These are phyloP conservation scores for Lepidotrigona ventralis DNA, from an alignment of 1,140 invertebrate species.

Conservation along the genomic window DNA sequence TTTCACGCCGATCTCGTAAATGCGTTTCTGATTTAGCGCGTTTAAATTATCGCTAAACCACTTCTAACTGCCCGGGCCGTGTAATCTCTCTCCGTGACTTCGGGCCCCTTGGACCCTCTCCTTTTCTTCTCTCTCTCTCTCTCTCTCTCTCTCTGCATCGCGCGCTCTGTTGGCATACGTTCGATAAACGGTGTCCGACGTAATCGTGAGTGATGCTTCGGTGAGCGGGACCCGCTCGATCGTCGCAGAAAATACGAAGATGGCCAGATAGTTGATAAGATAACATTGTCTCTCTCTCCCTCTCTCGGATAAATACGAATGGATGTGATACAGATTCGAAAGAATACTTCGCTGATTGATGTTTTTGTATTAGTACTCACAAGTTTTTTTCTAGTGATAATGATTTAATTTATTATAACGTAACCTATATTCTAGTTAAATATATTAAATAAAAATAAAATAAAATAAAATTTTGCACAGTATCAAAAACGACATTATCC, in stretches of 20 bases:
- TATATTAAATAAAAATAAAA: no score
- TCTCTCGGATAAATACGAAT: constrained; percentile 27
- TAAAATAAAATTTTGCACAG: no score
- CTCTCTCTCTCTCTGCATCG: background rate
- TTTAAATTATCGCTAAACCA: constrained; percentile 76
- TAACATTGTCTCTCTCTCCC: no score
- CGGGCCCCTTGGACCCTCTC: background rate
- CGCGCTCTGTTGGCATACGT: background rate
- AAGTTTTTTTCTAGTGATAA: no score
- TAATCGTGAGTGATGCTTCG: constrained; percentile 57
- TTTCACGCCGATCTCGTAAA: constrained; percentile 75
- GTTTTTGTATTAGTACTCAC: no score
- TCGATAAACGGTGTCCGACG: constrained; percentile 50
- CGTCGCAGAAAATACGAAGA: constrained; percentile 41
- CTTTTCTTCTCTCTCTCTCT: background rate
- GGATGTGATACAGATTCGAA: background rate
- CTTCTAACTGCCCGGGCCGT: constrained; percentile 68
- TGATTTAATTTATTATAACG: no score
- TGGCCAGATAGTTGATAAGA: constrained; percentile 40
- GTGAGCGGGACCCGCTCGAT: constrained; percentile 10
- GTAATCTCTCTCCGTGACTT: constrained; percentile 57
- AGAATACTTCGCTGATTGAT: no score
- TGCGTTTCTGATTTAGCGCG: constrained; percentile 76
- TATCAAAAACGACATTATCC: no score
- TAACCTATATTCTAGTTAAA: no score